These are phyloP conservation scores for Strigamia maritima DNA, from an alignment of 2,888 invertebrate genomes.

Conservation along the genomic window DNA sequence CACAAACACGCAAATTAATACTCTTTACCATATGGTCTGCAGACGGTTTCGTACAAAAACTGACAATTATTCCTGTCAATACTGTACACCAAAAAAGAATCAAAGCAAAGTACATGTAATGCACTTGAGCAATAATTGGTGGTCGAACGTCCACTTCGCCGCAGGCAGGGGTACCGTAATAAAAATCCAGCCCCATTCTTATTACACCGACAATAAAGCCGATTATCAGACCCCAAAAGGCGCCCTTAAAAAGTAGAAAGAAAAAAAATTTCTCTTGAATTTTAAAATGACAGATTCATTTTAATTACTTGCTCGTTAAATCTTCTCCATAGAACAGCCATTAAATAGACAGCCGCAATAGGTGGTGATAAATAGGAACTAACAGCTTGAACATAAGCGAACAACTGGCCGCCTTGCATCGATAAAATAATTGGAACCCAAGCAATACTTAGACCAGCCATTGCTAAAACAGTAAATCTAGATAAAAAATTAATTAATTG, in stretches of 20 bases:
- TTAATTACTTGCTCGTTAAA: constrained; percentile 51
- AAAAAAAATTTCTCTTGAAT: not conserved
- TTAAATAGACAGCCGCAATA: constrained; percentile 52
- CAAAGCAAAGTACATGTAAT: constrained; percentile 57
- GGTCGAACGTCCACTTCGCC: constrained; percentile 53
- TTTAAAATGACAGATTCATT: not conserved
- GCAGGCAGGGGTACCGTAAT: constrained; percentile 52
- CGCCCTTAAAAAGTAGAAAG: constrained; percentile 48
- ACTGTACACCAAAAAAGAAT: constrained; percentile 52
- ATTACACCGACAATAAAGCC: constrained; percentile 53
- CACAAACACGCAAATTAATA: not conserved
- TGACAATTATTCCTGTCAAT: constrained; percentile 47
- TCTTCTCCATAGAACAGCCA: constrained; percentile 51
- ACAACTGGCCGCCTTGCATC: constrained; percentile 55
- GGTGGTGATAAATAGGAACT: constrained; percentile 53
- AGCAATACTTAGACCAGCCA: constrained; percentile 51
- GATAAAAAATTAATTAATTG: not conserved
- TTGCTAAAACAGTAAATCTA: constrained; percentile 47
- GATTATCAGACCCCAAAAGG: constrained; percentile 54
- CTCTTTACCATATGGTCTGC: constrained; percentile 45
- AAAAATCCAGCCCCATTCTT: constrained; percentile 54
- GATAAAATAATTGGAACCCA: constrained; percentile 54
- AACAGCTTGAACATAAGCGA: constrained; percentile 52
- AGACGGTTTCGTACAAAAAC: constrained; percentile 47
- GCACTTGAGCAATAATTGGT: constrained; percentile 49